These are phyloP conservation scores for Argopecten irradians DNA, from an alignment of 1,140 invertebrate species.

Conservation along the genomic window DNA sequence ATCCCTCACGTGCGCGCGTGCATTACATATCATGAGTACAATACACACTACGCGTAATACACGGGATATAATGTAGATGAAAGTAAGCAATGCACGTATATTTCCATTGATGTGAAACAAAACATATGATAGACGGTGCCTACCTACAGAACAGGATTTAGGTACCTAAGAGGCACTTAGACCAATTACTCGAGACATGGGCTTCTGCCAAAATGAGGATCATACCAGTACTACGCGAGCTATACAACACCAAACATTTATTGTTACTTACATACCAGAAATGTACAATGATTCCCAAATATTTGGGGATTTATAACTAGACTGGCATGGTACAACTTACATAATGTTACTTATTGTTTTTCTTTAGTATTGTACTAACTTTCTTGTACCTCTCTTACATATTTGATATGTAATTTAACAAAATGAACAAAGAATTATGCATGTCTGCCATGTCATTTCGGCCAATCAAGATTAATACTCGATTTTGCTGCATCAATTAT, in stretches of 20 bases:
- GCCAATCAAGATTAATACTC: too few relatives aligned
- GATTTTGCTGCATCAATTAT: too few relatives aligned
- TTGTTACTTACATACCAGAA: not conserved
- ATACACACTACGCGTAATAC: not conserved
- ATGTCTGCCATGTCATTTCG: too few relatives aligned
- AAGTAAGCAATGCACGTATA: not conserved
- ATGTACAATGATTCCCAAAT: not conserved
- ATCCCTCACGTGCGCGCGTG: not conserved
- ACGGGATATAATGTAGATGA: not conserved
- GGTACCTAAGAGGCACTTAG: not conserved
- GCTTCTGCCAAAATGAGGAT: not conserved
- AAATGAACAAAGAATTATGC: too few relatives aligned
- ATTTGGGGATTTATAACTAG: not conserved
- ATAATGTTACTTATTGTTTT: too few relatives aligned
- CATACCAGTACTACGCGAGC: not conserved
- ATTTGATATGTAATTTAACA: too few relatives aligned
- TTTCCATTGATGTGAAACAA: conserved; percentile 2
- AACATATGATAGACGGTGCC: not conserved
- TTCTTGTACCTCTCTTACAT: too few relatives aligned
- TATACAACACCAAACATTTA: not conserved
- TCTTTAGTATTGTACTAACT: too few relatives aligned
- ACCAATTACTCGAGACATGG: not conserved
- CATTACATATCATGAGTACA: not conserved
- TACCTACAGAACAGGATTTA: not conserved
- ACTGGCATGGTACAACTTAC: too few relatives aligned